Evolutionary conservation across 2,797 vertebrate genomes (phyloP).

Genomic region (Fistularia tabacaria): DNA sequence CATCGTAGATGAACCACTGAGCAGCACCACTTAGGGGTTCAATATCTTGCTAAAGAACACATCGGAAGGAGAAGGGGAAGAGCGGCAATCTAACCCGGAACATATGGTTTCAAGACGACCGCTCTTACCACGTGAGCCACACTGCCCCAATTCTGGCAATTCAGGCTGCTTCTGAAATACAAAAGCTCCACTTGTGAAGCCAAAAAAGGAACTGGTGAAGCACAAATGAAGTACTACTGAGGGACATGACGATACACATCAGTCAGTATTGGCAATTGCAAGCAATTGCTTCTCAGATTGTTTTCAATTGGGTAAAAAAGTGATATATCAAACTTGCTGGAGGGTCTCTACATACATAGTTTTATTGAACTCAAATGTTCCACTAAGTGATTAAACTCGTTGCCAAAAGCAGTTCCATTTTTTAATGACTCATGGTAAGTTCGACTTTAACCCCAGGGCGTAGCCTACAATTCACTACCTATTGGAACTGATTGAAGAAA

Average conservation of each 20-base stretch:
- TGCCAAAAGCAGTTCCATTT: constrained; percentile 54
- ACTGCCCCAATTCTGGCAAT: constrained; percentile 12
- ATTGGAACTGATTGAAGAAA: constrained; percentile 39
- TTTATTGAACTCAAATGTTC: constrained; percentile 62
- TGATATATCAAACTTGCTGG: constrained; percentile 60
- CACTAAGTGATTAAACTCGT: constrained; percentile 61
- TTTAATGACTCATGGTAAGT: constrained; percentile 44
- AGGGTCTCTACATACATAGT: constrained; percentile 44
- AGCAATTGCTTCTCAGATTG: constrained; percentile 36
- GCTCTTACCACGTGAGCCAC: constrained; percentile 7
- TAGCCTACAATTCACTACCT: constrained; percentile 36
- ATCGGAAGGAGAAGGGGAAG: no score
- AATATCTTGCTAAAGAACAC: no score
- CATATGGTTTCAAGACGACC: no score
- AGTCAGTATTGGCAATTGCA: constrained; percentile 37
- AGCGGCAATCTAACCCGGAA: no score
- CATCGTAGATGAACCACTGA: no score
- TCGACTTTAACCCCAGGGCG: constrained; percentile 49
- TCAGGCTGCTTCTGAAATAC: constrained; percentile 21
- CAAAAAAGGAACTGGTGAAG: constrained; percentile 9
- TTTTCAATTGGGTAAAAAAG: constrained; percentile 35
- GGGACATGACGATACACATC: constrained; percentile 39
- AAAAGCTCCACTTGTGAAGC: constrained; percentile 2
- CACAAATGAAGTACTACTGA: constrained; percentile 29
- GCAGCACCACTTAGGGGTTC: no score